phyloP scores from a whole-genome alignment of 2,113 vertebrate species.

The Aptenodytes patagonicus region DNA sequence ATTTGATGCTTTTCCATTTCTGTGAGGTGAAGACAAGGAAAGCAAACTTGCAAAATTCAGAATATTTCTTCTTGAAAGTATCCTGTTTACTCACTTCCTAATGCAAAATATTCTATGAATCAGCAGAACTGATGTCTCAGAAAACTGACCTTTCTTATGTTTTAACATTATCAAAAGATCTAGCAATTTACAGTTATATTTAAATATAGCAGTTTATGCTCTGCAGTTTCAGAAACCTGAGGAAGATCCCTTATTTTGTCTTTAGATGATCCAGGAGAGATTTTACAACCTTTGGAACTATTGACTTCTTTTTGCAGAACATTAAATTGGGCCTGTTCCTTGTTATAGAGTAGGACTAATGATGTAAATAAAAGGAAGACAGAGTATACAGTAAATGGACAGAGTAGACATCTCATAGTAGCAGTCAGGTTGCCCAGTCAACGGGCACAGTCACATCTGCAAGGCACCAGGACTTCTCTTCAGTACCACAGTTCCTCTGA shows the following conservation, averaged over 20 bases:
- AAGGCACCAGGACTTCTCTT: not conserved
- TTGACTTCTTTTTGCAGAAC: not conserved
- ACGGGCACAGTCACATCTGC: not conserved
- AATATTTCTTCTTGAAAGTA: not conserved
- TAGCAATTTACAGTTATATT: not conserved
- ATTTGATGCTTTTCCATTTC: not conserved
- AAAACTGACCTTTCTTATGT: not conserved
- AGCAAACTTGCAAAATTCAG: not conserved
- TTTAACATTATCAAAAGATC: not conserved
- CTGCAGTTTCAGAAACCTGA: not conserved
- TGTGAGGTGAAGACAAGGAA: not conserved
- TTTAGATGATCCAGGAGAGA: not conserved
- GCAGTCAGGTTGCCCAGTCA: not conserved
- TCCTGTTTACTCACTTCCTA: not conserved
- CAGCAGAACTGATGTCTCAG: not conserved
- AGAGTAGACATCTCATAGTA: not conserved
- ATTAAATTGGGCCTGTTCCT: not conserved
- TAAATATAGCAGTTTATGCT: not conserved
- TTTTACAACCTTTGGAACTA: not conserved
- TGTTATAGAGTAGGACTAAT: not conserved
- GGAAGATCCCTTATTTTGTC: not conserved
- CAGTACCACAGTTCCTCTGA: not conserved
- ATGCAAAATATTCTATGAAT: not conserved
- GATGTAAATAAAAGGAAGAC: not conserved
- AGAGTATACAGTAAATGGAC: not conserved